These are phyloP conservation scores for Callionymus lyra DNA, from an alignment of 2,113 vertebrate species.

Conservation along the genomic window DNA sequence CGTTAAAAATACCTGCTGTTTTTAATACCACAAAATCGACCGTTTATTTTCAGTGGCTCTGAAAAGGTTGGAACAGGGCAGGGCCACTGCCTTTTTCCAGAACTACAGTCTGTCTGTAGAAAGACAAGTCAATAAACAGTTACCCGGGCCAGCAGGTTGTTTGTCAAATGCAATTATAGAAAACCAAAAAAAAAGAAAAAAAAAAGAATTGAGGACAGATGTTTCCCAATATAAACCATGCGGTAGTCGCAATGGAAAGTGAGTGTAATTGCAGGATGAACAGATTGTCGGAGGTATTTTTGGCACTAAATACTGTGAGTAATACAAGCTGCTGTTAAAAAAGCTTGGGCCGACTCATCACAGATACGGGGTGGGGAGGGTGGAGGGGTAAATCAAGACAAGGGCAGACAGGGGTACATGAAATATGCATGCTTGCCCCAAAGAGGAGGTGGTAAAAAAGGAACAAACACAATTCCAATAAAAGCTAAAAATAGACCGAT, in stretches of 20 bases:
- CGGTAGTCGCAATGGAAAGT: slow-evolving; percentile 16
- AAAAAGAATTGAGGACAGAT: slow-evolving; percentile 29
- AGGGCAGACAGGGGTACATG: slow-evolving; percentile 12
- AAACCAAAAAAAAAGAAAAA: neutral
- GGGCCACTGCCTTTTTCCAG: too few relatives aligned
- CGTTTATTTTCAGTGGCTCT: too few relatives aligned
- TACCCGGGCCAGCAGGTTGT: slow-evolving; percentile 36
- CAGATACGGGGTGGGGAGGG: neutral
- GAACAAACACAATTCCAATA: neutral
- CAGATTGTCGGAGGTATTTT: slow-evolving; percentile 12
- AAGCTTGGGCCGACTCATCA: slow-evolving; percentile 1
- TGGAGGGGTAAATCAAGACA: neutral
- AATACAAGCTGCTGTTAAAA: slow-evolving; percentile 10
- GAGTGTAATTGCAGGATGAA: slow-evolving; percentile 13
- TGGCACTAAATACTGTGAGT: slow-evolving; percentile 8
- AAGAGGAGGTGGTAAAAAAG: slow-evolving; percentile 4
- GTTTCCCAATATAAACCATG: slow-evolving; percentile 26
- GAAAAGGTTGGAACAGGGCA: too few relatives aligned
- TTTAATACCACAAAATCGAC: too few relatives aligned
- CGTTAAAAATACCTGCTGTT: too few relatives aligned
- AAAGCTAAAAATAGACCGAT: slow-evolving; percentile 5
- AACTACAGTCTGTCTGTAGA: neutral
- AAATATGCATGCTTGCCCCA: slow-evolving; percentile 22
- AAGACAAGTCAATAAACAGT: slow-evolving; percentile 47
- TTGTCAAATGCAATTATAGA: slow-evolving; percentile 48